A percentile compares a stretch with the other conserved stretches of the same genome.
phyloP scores from a whole-genome alignment of 2,888 invertebrate species.

The Drosophila koepferae region DNA sequence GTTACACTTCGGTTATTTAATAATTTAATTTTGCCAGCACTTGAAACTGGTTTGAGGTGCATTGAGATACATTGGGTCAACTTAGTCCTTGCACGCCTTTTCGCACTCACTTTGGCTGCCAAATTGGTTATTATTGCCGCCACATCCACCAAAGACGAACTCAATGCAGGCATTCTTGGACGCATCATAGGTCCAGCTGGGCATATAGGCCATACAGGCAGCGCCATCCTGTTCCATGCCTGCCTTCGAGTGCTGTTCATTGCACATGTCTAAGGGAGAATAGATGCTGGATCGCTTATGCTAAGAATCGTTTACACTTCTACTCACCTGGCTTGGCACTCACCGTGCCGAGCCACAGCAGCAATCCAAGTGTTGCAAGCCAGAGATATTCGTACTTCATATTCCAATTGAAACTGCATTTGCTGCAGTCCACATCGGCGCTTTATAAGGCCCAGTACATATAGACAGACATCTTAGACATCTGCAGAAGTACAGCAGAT shows the following conservation, averaged over 20 bases:
- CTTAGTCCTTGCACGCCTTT: conserved; percentile 63
- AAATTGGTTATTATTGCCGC: conserved; percentile 73
- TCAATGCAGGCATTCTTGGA: conserved; percentile 58
- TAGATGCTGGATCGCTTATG: no score
- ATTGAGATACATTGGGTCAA: background rate
- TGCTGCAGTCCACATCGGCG: background rate
- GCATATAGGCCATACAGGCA: conserved; percentile 69
- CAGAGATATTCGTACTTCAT: conserved; percentile 51
- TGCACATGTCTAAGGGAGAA: conserved; percentile 44
- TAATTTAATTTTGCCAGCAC: conserved; percentile 23
- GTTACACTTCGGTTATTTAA: conserved; percentile 23
- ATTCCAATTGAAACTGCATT: conserved; percentile 17
- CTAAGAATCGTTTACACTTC: background rate
- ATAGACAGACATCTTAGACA: conserved; percentile 14
- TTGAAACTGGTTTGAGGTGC: conserved; percentile 13
- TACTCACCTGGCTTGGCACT: conserved; percentile 58
- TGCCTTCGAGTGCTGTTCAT: conserved; percentile 46
- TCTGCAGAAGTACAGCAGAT: conserved; percentile 11
- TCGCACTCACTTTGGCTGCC: conserved; percentile 57
- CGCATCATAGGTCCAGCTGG: conserved; percentile 68
- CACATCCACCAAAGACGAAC: conserved; percentile 73
- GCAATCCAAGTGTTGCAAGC: conserved; percentile 24
- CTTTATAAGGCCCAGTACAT: conserved; percentile 45
- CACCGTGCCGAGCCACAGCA: conserved; percentile 38
- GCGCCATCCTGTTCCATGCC: conserved; percentile 59